A percentile compares a stretch with the other conserved stretches of the same genome.
These are phyloP conservation scores for Tupaia chinensis DNA, from an alignment of 2,113 vertebrate species.

Conservation along the genomic window DNA sequence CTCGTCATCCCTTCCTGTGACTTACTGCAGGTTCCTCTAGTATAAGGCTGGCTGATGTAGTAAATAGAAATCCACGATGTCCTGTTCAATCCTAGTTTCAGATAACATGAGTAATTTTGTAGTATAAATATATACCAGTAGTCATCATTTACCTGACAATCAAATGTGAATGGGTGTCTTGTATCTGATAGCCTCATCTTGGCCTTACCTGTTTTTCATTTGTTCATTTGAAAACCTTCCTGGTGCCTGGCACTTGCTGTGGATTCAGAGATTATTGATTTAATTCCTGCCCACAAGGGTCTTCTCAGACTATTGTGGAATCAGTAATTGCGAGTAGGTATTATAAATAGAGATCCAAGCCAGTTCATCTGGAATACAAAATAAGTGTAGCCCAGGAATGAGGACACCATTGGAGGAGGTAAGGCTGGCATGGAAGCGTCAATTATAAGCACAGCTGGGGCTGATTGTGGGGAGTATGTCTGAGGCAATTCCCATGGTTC, in stretches of 20 bases:
- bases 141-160: not conserved
- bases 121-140: not conserved
- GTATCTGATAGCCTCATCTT: not conserved
- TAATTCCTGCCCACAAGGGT: not conserved
- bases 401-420: not conserved
- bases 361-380: not conserved
- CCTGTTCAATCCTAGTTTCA: not conserved
- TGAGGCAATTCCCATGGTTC: not conserved
- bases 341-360: not conserved
- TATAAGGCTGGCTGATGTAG: not conserved
- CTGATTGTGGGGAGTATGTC: not conserved
- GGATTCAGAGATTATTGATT: not conserved
- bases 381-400: not conserved
- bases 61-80: not conserved
- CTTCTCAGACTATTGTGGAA: not conserved
- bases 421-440: rapidly evolving
- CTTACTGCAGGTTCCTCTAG: not conserved
- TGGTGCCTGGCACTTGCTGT: not conserved
- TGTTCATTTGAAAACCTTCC: not conserved
- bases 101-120: not conserved
- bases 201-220: not conserved
- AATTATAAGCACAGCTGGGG: not conserved
- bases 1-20: not conserved
- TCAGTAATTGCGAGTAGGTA: not conserved
- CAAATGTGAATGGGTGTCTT: not conserved